Base-by-base conservation (phyloP, 1,140 invertebrate species). In the Maconellicoccus hirsutus region DNA sequence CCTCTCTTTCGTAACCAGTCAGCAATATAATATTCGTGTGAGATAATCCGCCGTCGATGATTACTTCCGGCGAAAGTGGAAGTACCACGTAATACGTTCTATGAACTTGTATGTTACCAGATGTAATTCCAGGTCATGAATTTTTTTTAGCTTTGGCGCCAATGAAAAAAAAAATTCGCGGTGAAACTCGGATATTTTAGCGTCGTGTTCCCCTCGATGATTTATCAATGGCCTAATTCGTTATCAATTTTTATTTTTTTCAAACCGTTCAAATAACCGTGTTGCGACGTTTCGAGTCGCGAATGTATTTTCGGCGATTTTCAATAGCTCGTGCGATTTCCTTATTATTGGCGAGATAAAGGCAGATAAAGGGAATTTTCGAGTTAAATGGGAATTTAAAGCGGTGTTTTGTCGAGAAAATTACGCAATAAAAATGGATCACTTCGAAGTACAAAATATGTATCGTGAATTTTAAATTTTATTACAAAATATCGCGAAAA, bases 11-110 rank as follows among this genome's bases (percentile, higher is more conserved):
- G 42, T 52, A 52, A 52, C 42, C 42, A 16, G 42, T 52, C n/a
- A 16, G 16, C 42, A 19, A 19, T 14, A 52, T 52, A 52, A 52
- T 33, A 33, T 52, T 52, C n/a, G 42, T 52, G 42, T 52, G 42
- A 52, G 42, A 52, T 52, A 52, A 52, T 52, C 10, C 42, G n/a
- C 6, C 42, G 29, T 52, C 12, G 42, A 52, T 14, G 42, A 52
- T 19, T 52, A 52, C 42, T 52, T 52, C 42, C 42, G 42, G 42
- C 42, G 42, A 52, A 52, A 52, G 42, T 52, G 42, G 42, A 52
- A 52, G 42, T 52, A 52, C 29, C 29, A 33, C 42, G 42, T 52
- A 52, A 52, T 52, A 52, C n/a, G 42, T 16, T 52, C 12, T 52
- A 33, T 33, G 29, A 33, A 33, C 29, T 19, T 52, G 42, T 52